These are phyloP conservation scores for Protophormia terraenovae DNA, from an alignment of 2,888 invertebrate species.

Conservation along the genomic window DNA sequence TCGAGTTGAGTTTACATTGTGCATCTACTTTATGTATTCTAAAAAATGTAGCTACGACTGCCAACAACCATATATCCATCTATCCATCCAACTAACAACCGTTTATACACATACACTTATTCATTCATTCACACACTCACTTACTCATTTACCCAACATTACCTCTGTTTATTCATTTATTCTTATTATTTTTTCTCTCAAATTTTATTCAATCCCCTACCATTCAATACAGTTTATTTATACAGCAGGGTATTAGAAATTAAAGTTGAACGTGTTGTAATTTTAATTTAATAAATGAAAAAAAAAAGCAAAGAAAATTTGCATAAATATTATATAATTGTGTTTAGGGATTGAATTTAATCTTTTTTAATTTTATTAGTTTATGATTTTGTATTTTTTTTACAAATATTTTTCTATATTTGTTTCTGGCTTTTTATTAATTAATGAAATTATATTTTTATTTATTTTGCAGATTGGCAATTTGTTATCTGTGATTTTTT, in stretches of 20 bases:
- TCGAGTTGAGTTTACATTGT: conserved; percentile 11
- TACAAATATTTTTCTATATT: not conserved
- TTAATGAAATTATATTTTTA: not conserved
- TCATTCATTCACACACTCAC: not conserved
- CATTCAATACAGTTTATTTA: conserved; percentile 13
- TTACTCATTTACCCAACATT: conserved; percentile 5
- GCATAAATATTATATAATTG: not conserved
- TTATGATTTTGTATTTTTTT: not conserved
- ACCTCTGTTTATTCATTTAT: conserved; percentile 19
- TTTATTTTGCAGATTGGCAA: not conserved
- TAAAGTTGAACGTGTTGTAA: not conserved
- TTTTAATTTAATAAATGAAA: not conserved
- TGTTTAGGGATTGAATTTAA: not conserved
- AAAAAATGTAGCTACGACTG: not conserved
- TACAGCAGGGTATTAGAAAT: conserved; percentile 15
- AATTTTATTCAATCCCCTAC: not conserved
- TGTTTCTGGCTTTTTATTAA: not conserved
- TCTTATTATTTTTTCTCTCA: not conserved
- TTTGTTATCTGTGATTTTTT: not conserved
- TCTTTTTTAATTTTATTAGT: not conserved
- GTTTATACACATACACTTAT: not conserved
- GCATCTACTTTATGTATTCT: not conserved
- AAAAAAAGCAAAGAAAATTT: not conserved
- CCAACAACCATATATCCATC: not conserved
- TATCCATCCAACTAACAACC: not conserved